These are phyloP conservation scores for Rhinopomastus cyanomelas DNA, from an alignment of 2,113 vertebrate species.

Conservation along the genomic window DNA sequence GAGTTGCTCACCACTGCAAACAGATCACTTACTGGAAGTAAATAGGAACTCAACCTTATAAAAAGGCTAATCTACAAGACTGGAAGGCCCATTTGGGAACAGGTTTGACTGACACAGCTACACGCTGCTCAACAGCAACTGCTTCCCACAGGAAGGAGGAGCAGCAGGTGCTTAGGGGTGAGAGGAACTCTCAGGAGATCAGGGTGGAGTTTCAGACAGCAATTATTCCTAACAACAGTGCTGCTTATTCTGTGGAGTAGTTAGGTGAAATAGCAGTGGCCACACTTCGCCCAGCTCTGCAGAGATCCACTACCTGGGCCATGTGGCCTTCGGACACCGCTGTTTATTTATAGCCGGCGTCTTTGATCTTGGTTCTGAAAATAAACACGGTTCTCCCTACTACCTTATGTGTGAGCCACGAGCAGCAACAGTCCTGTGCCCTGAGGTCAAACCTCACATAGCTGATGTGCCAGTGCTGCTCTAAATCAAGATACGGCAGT, in stretches of 20 bases:
- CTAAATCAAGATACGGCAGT: neutral
- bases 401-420: neutral
- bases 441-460: neutral
- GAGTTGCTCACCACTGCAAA: neutral
- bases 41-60: neutral
- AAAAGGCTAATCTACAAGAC: neutral
- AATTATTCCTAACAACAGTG: neutral
- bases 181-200: slow-evolving; percentile 14
- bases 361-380: neutral
- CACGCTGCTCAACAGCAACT: neutral
- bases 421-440: rapidly evolving
- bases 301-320: neutral
- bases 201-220: slow-evolving; percentile 6
- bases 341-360: neutral
- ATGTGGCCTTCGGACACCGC: neutral
- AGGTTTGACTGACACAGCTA: slow-evolving; percentile 3
- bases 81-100: neutral
- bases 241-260: neutral
- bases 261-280: neutral
- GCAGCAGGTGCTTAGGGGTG: neutral
- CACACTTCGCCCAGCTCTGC: neutral
- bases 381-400: neutral
- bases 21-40: neutral
- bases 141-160: neutral
- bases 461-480: neutral